phyloP scores from a whole-genome alignment of 2,888 invertebrate genomes.

The Microctonus hyperodae region DNA sequence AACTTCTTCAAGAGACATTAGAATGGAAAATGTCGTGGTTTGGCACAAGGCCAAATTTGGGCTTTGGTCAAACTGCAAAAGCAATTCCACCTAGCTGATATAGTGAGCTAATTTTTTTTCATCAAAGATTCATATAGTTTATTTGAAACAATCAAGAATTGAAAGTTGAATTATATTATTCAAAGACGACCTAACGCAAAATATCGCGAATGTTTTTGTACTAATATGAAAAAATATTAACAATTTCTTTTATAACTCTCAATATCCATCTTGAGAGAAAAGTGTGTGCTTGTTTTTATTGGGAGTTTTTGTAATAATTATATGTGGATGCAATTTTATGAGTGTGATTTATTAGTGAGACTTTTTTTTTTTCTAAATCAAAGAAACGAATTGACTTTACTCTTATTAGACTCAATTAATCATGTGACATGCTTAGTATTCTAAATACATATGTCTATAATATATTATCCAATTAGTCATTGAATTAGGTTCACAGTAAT shows the following conservation, averaged over 20 bases:
- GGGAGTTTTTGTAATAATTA: conserved; percentile 11
- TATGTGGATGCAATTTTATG: neutral
- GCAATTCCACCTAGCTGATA: conserved; percentile 70
- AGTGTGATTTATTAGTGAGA: neutral
- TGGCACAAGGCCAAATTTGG: conserved; percentile 69
- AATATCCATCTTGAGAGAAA: neutral
- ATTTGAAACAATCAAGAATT: neutral
- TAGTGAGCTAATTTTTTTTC: conserved; percentile 50
- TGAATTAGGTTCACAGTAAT: neutral
- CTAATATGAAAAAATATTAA: no score
- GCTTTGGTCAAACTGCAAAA: conserved; percentile 66
- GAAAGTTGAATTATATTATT: neutral
- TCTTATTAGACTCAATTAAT: conserved; percentile 6
- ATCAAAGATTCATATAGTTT: neutral
- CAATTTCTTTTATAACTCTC: no score
- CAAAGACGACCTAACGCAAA: no score
- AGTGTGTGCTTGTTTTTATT: neutral
- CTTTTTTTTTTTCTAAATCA: neutral
- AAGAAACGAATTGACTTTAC: conserved; percentile 6
- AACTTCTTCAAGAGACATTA: conserved; percentile 79
- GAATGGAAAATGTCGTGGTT: conserved; percentile 81
- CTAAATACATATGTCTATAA: neutral
- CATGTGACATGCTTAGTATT: conserved; percentile 24
- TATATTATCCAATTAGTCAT: neutral
- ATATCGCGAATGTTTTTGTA: neutral